Conservation (phyloP, 1,140 invertebrate species). For the Diuraphis noxia region DNA sequence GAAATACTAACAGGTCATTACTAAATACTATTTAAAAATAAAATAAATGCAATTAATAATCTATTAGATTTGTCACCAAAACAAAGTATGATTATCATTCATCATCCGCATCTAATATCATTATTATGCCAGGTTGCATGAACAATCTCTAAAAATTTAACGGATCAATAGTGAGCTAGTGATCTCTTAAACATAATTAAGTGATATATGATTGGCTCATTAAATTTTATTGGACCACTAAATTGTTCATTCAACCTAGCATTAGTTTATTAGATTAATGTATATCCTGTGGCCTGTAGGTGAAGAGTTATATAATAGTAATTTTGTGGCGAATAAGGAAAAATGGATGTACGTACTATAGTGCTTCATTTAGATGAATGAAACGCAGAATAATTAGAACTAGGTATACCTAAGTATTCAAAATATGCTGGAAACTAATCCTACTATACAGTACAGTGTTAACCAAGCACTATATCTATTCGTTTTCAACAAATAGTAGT, state of each 20-base stretch:
- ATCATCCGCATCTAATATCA: too few relatives aligned
- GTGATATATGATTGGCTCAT: too few relatives aligned
- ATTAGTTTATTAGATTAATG: background rate
- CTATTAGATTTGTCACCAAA: background rate
- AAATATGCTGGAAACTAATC: too few relatives aligned
- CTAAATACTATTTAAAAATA: background rate
- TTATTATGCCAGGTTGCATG: background rate
- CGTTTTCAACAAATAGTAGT: background rate
- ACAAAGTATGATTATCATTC: too few relatives aligned
- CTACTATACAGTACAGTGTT: background rate
- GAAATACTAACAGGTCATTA: constrained; percentile 28
- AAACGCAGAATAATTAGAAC: background rate
- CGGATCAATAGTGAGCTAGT: too few relatives aligned
- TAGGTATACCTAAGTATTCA: too few relatives aligned
- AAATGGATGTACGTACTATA: background rate
- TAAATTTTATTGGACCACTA: too few relatives aligned
- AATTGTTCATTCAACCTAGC: too few relatives aligned
- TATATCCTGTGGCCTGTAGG: too few relatives aligned
- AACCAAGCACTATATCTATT: background rate
- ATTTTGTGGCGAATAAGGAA: background rate
- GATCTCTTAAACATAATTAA: too few relatives aligned
- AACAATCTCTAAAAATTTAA: too few relatives aligned
- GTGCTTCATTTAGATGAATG: too few relatives aligned
- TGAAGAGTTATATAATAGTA: background rate
- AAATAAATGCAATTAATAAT: background rate